Conservation (phyloP, 1,140 invertebrate genomes). For the Drosophila rufa region DNA sequence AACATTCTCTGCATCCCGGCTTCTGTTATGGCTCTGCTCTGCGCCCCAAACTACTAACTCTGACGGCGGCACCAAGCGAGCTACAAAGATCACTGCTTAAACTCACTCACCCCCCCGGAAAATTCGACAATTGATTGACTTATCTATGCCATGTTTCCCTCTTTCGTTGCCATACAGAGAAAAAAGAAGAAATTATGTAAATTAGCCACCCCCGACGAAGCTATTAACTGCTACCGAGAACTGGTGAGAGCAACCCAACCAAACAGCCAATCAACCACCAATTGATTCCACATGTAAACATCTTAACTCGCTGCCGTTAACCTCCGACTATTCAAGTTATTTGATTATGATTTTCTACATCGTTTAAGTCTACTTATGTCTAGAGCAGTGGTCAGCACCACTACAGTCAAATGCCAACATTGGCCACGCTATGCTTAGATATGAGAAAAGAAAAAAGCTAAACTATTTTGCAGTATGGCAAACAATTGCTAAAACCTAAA, state of each 20-base stretch:
- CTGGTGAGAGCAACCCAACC: constrained; percentile 57
- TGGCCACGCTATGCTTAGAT: no score
- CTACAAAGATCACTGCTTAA: constrained; percentile 28
- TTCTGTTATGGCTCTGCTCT: constrained; percentile 21
- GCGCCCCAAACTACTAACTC: constrained; percentile 38
- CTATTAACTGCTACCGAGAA: constrained; percentile 52
- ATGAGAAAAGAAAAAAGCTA: no score
- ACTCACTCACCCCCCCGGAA: constrained; percentile 11
- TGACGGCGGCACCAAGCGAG: constrained; percentile 61
- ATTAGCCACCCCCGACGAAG: constrained; percentile 58
- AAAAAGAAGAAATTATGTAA: constrained; percentile 69
- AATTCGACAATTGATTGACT: constrained; percentile 57
- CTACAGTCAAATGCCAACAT: no score
- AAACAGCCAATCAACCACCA: constrained; percentile 33
- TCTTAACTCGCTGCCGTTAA: constrained; percentile 63
- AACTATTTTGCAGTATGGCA: no score
- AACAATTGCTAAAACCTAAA: no score
- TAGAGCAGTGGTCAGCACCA: constrained; percentile 2
- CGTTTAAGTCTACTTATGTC: constrained; percentile 46
- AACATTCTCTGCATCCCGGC: constrained; percentile 24
- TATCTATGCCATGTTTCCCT: constrained; percentile 72
- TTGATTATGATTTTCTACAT: constrained; percentile 33
- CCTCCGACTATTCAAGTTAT: constrained; percentile 49
- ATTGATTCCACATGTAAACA: constrained; percentile 49
- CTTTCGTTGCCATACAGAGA: constrained; percentile 70